Percentiles rank a stretch among this genome's conserved stretches.
These are phyloP conservation scores for Pyrocephalus nanus DNA, from an alignment of 2,797 vertebrate species.

Conservation along the genomic window DNA sequence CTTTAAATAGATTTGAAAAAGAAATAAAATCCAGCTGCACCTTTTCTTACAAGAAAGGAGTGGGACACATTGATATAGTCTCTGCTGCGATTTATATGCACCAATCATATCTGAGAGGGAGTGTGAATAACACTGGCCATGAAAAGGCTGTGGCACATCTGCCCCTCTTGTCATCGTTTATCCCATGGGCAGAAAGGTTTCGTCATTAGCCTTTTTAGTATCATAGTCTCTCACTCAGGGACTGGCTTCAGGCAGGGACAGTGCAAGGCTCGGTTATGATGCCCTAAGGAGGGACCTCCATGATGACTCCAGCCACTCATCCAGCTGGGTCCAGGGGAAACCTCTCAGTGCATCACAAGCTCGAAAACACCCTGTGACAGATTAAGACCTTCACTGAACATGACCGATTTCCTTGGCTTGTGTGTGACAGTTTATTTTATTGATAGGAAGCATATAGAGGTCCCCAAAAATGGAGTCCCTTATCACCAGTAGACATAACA, in stretches of 20 bases:
- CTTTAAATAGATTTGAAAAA: slow-evolving; percentile 29
- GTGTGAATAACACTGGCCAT: background rate
- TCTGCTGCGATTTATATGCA: background rate
- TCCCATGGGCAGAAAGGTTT: background rate
- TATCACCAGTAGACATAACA: background rate
- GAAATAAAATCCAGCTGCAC: slow-evolving; percentile 6
- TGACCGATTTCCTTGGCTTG: background rate
- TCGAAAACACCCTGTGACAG: background rate
- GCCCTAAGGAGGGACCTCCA: background rate
- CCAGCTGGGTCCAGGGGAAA: background rate
- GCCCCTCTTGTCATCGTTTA: background rate
- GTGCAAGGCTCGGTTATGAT: background rate
- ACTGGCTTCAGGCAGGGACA: background rate
- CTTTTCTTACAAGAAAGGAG: background rate
- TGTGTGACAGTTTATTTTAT: background rate
- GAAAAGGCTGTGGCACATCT: background rate
- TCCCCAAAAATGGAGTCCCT: background rate
- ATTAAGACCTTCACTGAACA: background rate
- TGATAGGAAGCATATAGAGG: background rate
- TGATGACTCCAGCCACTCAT: background rate
- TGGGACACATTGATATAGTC: background rate
- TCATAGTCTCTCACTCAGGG: background rate
- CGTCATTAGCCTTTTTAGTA: background rate
- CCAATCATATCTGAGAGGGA: background rate
- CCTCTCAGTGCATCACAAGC: background rate